Evolutionary conservation across 1,140 invertebrate species (phyloP), one percentile per base, ranked within the genome.

Genomic region (Drosophila watanabei): DNA sequence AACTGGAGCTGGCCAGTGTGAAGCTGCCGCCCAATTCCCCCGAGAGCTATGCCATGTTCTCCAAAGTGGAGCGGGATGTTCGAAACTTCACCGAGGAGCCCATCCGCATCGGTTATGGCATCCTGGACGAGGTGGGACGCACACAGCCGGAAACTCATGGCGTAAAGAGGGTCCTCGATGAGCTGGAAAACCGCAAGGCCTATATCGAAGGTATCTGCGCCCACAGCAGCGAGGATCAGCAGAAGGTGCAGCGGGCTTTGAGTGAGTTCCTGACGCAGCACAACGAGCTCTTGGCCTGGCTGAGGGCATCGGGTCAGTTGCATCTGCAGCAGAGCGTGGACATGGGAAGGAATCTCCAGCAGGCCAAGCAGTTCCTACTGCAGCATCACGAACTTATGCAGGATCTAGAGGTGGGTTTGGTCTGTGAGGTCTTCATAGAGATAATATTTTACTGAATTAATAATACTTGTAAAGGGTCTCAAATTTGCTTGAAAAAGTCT

Each of bases 271-370:
- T 96, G 2, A 94, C 96, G 33, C 96, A 95, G 82, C 96, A 96
- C 87, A 96, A 96, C 69, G 94, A 95, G 62, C 92, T 97, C 32
- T 94, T 96, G 54, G 95, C 95, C 7, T 98, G 97, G 97, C 82
- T 97, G 30, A 94, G 92, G 28, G 88, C 92, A 10, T 96, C 96
- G 13, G 96, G 96, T 0, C 96, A 97, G 75, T 94, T 95, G 16
- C 97, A 97, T 88, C 93, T 98, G 8, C 95, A 95, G 75, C 95
- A 96, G 30, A 96, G 97, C 84, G 95, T 95, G 65, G 95, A 97
- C 75, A 96, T 97, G 95, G 97, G 97, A 33, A 95, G 94, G 35
- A 95, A 95, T 93, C 93, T 97, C 48, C 92, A 94, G 37, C 95
- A 95, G 93, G 96, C 97, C 20, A 95, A 95, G 79, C 96, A 97